Base-by-base conservation (phyloP, 2,113 vertebrate species). In the Hoplias malabaricus region DNA sequence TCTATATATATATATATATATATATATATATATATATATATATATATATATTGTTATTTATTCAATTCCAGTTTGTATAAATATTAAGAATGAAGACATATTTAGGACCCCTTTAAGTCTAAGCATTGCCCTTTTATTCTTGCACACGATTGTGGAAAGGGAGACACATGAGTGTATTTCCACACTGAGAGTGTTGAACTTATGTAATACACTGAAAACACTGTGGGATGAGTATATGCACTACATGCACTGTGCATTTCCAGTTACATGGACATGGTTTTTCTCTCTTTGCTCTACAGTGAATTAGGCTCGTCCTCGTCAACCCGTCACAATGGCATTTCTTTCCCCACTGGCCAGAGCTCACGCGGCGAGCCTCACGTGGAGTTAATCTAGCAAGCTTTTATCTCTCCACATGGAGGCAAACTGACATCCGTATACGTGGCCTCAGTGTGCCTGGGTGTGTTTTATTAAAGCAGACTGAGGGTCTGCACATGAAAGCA, bases 121-220 rank as follows among this genome's bases (percentile, higher is more conserved):
- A n/a, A 89, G 85, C 85, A 85, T 82, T 87, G 86, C 84, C 84
- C 86, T 83, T 84, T 81, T 89, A 87, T 89, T 90, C 88, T 88
- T 89, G 88, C 89, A 89, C 91, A 90, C 87, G 88, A 87, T 86
- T 86, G 84, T 87, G 84, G 82, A 84, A 79, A 85, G 84, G 88
- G 89, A 85, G 86, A 85, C 83, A 85, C 89, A 84, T 85, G 90
- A 86, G 88, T 87, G 89, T 88, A 89, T 86, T 85, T 85, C 84
- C 77, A 86, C 82, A 82, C 85, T 75, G 86, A 85, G 88, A 83
- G 86, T 81, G 81, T 78, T 86, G 85, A 69, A 68, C 48, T 29
- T 53, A 13, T 50, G 46, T 54, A 4, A 36, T 7, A 10, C 25
- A 19, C 43, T 40, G 38, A 54, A 73, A 59, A 66, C 21, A 66